phyloP scores from a whole-genome alignment of 2,888 invertebrate genomes.

The Dicyrtoma fusca region DNA sequence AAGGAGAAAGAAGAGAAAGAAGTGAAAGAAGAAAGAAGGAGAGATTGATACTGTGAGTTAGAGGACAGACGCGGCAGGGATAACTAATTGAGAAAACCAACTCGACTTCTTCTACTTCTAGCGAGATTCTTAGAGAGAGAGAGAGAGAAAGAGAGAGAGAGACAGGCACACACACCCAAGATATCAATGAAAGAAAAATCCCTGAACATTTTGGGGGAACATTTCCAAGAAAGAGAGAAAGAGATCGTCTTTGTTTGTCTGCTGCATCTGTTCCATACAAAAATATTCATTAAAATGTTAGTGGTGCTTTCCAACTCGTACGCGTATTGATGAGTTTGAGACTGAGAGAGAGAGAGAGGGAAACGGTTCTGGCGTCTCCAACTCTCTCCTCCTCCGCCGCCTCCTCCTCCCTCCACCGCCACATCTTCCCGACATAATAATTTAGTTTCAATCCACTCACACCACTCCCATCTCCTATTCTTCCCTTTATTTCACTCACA shows the following conservation, averaged over 20 bases:
- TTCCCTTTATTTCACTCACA: too few relatives aligned
- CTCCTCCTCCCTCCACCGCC: not conserved
- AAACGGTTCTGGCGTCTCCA: too few relatives aligned
- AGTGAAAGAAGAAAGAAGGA: constrained; percentile 15
- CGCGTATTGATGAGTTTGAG: constrained; percentile 22
- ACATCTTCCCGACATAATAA: not conserved
- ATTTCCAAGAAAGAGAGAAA: not conserved
- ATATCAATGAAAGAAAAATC: too few relatives aligned
- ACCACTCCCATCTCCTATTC: not conserved
- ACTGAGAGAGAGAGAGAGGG: not conserved
- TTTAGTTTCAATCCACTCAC: not conserved
- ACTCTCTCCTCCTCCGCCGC: not conserved
- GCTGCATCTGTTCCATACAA: constrained; percentile 25
- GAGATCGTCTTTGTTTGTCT: constrained; percentile 12
- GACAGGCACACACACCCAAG: too few relatives aligned
- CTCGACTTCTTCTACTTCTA: too few relatives aligned
- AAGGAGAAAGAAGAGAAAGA: constrained; percentile 15
- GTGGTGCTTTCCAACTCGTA: constrained; percentile 11
- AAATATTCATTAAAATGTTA: constrained; percentile 27
- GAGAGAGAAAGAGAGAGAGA: too few relatives aligned
- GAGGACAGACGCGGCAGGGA: constrained; percentile 29
- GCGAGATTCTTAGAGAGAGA: too few relatives aligned
- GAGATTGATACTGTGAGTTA: constrained; percentile 1
- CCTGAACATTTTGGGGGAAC: too few relatives aligned
- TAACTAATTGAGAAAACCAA: constrained; percentile 2